A percentile compares a stretch with the other conserved stretches of the same genome.
These are phyloP conservation scores for Noctua pronuba DNA, from an alignment of 2,888 invertebrate species.

Conservation along the genomic window DNA sequence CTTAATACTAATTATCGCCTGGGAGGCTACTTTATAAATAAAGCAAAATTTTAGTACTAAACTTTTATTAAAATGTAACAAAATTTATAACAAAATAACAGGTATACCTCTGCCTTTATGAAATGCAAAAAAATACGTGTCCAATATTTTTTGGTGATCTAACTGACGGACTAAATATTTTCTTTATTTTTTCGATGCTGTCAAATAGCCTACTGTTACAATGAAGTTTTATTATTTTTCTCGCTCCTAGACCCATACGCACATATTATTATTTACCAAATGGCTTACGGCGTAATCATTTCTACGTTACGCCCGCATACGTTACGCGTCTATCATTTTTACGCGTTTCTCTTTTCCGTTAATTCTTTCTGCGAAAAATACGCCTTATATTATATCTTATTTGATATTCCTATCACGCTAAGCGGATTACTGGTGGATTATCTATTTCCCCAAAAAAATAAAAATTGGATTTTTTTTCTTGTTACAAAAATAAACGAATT, in stretches of 20 bases:
- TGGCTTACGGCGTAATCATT: conserved; percentile 33
- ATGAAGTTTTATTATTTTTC: conserved; percentile 5
- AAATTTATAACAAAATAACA: too few species aligned
- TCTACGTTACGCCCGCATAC: conserved; percentile 31
- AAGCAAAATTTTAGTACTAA: too few species aligned
- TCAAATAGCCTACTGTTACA: too few species aligned
- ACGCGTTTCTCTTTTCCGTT: conserved; percentile 26
- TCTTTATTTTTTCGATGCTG: too few species aligned
- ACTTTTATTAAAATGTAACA: too few species aligned
- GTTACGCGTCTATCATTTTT: conserved; percentile 44
- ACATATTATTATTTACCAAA: conserved; percentile 47
- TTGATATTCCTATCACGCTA: conserved; percentile 56
- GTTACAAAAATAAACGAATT: neutral
- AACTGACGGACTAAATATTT: too few species aligned
- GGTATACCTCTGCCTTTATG: too few species aligned
- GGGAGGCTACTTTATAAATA: too few species aligned
- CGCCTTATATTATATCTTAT: conserved; percentile 41
- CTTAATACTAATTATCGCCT: too few species aligned
- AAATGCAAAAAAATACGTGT: too few species aligned
- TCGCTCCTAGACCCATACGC: conserved; percentile 3
- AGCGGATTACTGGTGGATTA: conserved; percentile 53
- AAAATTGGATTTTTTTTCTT: conserved; percentile 15
- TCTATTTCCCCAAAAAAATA: conserved; percentile 27
- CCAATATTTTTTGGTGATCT: too few species aligned
- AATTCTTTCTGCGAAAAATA: conserved; percentile 7